phyloP scores from a whole-genome alignment of 2,113 vertebrate genomes.

The Rhizomys pruinosus region DNA sequence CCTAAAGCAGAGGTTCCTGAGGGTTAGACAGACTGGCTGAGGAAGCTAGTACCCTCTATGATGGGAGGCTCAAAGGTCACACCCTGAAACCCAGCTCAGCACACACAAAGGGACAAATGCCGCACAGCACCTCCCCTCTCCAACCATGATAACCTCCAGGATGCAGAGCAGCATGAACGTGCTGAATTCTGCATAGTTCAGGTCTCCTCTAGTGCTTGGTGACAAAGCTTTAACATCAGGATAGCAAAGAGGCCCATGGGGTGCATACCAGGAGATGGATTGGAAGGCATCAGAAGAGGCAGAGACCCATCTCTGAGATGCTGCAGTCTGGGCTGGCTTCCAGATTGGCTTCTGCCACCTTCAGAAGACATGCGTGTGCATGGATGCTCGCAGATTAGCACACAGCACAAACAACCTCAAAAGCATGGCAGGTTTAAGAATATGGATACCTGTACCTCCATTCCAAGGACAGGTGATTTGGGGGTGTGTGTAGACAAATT shows the following conservation, averaged over 20 bases:
- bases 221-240: background rate
- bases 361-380: background rate
- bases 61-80: background rate
- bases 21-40: background rate
- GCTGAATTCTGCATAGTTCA: accelerated
- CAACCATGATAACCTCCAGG: background rate
- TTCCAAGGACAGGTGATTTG: background rate
- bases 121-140: background rate
- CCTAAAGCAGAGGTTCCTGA: background rate
- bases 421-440: background rate
- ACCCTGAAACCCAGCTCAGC: background rate
- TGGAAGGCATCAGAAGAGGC: background rate
- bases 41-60: accelerated
- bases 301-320: background rate
- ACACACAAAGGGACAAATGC: background rate
- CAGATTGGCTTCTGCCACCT: background rate
- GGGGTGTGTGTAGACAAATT: background rate
- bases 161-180: accelerated
- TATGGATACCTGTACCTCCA: background rate
- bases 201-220: background rate
- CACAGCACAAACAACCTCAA: background rate
- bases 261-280: accelerated
- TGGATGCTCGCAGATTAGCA: background rate
- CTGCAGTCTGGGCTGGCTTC: background rate
- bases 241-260: background rate